phyloP scores from a whole-genome alignment of 2,113 vertebrate species.

The Odobenus rosmarus region DNA sequence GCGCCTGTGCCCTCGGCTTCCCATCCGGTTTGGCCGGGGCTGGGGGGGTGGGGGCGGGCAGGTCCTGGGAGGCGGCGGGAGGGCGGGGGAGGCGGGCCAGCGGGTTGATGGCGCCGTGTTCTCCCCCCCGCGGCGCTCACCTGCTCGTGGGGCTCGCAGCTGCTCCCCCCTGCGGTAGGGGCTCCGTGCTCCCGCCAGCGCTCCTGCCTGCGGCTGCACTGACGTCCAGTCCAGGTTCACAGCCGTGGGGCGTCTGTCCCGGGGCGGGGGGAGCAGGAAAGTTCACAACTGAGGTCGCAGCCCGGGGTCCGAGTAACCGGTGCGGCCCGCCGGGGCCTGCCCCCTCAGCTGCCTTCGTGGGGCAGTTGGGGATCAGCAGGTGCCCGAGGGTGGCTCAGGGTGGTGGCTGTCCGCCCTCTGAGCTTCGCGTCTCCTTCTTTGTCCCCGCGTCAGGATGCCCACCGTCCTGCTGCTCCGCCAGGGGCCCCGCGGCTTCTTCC shows the following conservation, averaged over 20 bases:
- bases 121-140: neutral
- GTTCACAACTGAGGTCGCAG: neutral
- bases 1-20: no score
- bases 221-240: no score
- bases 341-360: neutral
- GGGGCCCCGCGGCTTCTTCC: neutral
- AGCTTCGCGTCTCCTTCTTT: neutral
- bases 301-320: neutral
- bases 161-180: no score
- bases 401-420: neutral
- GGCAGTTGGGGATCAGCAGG: neutral
- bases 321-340: no score
- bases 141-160: no score
- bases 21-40: no score
- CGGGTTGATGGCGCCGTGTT: fast-evolving
- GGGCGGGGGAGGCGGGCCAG: neutral
- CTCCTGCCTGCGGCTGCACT: no score
- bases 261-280: neutral
- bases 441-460: no score
- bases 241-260: no score
- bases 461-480: neutral
- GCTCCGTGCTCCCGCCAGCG: neutral
- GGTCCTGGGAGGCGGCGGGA: neutral
- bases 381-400: neutral
- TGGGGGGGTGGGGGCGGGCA: neutral